These are phyloP conservation scores for Cinara cedri DNA, from an alignment of 2,888 invertebrate genomes.

Conservation along the genomic window DNA sequence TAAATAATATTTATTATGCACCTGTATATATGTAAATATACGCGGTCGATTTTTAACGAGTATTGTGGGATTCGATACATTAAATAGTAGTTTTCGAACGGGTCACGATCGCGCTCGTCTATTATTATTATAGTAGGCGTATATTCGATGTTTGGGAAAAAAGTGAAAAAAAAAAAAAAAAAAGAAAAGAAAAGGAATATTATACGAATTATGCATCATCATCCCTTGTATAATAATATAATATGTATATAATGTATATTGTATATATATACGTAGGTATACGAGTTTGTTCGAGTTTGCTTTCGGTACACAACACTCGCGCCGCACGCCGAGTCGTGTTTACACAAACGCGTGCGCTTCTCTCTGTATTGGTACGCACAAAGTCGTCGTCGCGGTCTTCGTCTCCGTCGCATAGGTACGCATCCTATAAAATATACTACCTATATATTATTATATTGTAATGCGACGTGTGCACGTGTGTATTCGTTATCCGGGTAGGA, in stretches of 20 bases:
- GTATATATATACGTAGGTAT: too few species aligned
- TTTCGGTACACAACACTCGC: slow-evolving; percentile 44
- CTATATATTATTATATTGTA: slow-evolving; percentile 5
- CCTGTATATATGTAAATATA: not conserved
- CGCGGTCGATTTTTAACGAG: slow-evolving; percentile 44
- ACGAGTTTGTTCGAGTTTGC: slow-evolving; percentile 49
- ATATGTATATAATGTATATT: too few species aligned
- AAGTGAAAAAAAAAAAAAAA: slow-evolving; percentile 46
- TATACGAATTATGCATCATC: slow-evolving; percentile 54
- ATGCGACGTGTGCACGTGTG: not conserved
- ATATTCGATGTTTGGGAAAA: slow-evolving; percentile 56
- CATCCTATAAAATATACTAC: not conserved
- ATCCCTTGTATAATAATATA: slow-evolving; percentile 56
- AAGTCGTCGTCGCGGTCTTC: slow-evolving; percentile 7
- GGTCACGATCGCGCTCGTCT: slow-evolving; percentile 55
- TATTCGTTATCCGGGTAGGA: not conserved
- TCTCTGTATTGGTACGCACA: not conserved
- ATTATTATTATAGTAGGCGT: too few species aligned
- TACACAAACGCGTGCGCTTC: slow-evolving; percentile 41
- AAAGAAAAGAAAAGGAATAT: slow-evolving; percentile 9
- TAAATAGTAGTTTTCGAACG: slow-evolving; percentile 54
- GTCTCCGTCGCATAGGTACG: not conserved
- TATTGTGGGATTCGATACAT: slow-evolving; percentile 55
- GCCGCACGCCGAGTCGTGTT: slow-evolving; percentile 57
- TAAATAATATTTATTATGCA: too few species aligned